Evolutionary conservation across 2,888 invertebrate species (phyloP), one percentile per base, ranked within the genome.

Genomic region (Dioctria linearis): DNA sequence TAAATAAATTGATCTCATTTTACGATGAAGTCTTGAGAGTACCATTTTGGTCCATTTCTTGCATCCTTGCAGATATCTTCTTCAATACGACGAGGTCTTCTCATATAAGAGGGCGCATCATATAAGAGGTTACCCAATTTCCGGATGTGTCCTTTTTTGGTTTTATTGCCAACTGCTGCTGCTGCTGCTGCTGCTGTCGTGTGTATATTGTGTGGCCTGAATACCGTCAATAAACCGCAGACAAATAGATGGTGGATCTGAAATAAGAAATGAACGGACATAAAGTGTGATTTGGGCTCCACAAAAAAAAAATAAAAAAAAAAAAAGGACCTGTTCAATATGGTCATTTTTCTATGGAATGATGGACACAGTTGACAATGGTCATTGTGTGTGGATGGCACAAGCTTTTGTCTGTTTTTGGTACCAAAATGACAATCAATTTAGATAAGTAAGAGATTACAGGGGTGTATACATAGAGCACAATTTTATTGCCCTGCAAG

Each of bases 221-320:
- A 73, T 73, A 57, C 73, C 73, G 73, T 73, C 73, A 73, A 73
- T 73, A 73, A 73, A 73, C 73, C 73, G 42, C 73, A 73, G 73
- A 73, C 73, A 73, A 73, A 73, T 73, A 57, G 57, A 40, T 39
- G 40, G 57, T 51, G 73, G 73, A 73, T 25, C 57, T 73, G 59
- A 73, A 73, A 73, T 73, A 73, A 73, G 73, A 57, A 67, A 57
- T 59, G 73, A 73, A 59, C 25, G 73, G 40, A 54, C 73, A 59
- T 73, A 73, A 73, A 73, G 73, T 73, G 73, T 73, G 73, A 73
- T 73, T 73, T 73, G 73, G 57, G 25, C 25, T 25, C 73, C 73
- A 73, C 73, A 37, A 5, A 59, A 73, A 57, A 25, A 1, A 25
- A 25, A n/a, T n/a, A 2, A 25, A 25, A 25, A 25, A 25, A 25